A percentile compares a stretch with the other conserved stretches of the same genome.
These are phyloP conservation scores for Sarcophaga bullata DNA, from an alignment of 1,140 invertebrate species.

Conservation along the genomic window DNA sequence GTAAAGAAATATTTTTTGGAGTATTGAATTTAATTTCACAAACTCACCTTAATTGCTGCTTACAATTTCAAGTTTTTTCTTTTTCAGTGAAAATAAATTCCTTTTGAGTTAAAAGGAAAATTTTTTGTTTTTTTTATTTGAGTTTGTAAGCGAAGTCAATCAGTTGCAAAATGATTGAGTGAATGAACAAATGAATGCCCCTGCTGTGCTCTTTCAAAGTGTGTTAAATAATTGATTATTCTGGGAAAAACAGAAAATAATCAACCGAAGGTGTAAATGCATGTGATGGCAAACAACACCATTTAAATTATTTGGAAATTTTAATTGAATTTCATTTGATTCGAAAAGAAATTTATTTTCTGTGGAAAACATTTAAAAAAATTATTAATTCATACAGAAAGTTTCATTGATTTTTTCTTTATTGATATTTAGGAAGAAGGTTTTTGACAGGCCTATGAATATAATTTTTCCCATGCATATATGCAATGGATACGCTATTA, in stretches of 20 bases:
- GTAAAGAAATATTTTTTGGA: no score
- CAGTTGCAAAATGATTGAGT: not conserved
- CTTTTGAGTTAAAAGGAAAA: no score
- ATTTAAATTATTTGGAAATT: not conserved
- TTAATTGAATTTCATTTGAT: not conserved
- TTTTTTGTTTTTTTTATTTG: no score
- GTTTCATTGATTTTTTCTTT: not conserved
- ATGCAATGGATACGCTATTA: no score
- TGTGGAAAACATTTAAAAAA: not conserved
- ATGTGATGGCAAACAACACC: not conserved
- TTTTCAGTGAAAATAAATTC: no score
- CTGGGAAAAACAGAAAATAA: not conserved
- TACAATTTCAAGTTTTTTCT: no score
- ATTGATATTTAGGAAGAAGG: no score
- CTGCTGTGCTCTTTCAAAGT: not conserved
- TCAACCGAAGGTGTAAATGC: not conserved
- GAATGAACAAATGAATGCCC: not conserved
- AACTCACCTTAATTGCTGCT: no score
- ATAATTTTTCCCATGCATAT: no score
- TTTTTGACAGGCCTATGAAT: no score
- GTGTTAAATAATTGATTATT: constrained; percentile 7
- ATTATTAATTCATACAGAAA: not conserved
- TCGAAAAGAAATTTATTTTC: not conserved
- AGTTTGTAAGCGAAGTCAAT: not conserved
- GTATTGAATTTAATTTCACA: no score